Base-by-base conservation (phyloP, 2,797 vertebrate species). In the Onychomys arenicola region DNA sequence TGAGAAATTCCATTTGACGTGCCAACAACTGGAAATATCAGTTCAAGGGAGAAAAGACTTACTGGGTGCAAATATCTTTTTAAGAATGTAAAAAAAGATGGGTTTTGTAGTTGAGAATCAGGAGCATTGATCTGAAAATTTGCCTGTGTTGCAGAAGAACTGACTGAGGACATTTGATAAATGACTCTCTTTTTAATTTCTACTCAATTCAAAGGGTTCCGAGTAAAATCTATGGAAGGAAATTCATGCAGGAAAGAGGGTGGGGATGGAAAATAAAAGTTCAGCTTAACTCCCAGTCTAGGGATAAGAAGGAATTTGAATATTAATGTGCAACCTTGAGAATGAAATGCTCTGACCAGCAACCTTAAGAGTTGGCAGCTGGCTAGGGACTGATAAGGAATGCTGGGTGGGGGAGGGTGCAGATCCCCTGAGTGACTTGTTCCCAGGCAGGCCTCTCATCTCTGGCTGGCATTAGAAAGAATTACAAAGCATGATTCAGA, bases 231-330 rank as follows among this genome's bases (percentile, higher is more conserved):
- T 99, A 89, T 98, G 99, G 99, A 99, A 99, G 99, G 99, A 99
- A 99, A 99, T 99, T 98, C 98, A 99, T 98, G 99, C 99, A 99
- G 99, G 99, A 99, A 99, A 99, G 99, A 99, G 99, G 99, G 99
- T 98, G 99, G 99, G 99, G 99, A 99, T 99, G 99, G 99, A 99
- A 99, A 99, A 99, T 78, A 99, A 99, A 99, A 99, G 96, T 97
- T 99, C 97, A 98, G 98, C 98, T 97, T 98, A 96, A 99, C 99
- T 99, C 99, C 98, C 98, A 99, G 98, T 98, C 98, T 98, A 98
- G 98, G 99, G 99, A 99, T 99, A 99, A 98, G 99, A 98, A 99
- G 73, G 96, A 98, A 98, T 98, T 98, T 97, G 97, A 97, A 98
- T 99, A 98, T 98, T 98, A 98, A 98, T 97, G 96, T 75, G 69